Conservation (phyloP, 2,113 vertebrate genomes). For the Salvator merianae region DNA sequence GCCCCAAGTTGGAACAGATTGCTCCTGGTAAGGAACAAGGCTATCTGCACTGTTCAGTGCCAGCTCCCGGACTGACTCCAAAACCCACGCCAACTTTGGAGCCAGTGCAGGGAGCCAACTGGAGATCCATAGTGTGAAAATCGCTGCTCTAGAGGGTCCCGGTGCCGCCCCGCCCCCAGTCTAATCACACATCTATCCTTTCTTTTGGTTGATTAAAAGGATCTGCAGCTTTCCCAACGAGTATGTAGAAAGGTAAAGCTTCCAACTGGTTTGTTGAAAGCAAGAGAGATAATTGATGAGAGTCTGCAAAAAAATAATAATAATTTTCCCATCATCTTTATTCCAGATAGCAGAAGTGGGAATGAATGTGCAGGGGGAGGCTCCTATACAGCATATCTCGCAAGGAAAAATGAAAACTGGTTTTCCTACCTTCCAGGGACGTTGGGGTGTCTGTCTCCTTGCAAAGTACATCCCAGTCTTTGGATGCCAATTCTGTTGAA, state of each 20-base stretch:
- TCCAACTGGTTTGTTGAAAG: neutral
- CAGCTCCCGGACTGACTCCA: too few species aligned
- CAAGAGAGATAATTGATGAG: neutral
- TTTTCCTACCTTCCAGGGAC: slow-evolving; percentile 31
- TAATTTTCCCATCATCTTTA: slow-evolving; percentile 12
- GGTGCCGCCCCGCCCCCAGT: too few species aligned
- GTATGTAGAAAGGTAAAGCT: neutral
- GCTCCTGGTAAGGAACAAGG: too few species aligned
- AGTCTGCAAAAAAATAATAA: neutral
- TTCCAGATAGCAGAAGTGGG: slow-evolving; percentile 9
- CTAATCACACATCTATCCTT: neutral
- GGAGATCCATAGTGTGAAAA: too few species aligned
- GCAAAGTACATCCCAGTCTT: neutral
- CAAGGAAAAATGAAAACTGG: slow-evolving; percentile 9
- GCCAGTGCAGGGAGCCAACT: too few species aligned
- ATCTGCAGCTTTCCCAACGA: neutral
- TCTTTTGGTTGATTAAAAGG: neutral
- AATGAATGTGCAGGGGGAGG: neutral
- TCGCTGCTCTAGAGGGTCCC: too few species aligned
- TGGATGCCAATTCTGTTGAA: slow-evolving; percentile 10
- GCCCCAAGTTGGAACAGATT: too few species aligned
- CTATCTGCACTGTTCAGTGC: too few species aligned
- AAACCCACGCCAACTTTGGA: too few species aligned
- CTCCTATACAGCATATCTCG: neutral
- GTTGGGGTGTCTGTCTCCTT: slow-evolving; percentile 4